Conservation (phyloP, 2,113 vertebrate genomes). For the Cygnus buccinator region DNA sequence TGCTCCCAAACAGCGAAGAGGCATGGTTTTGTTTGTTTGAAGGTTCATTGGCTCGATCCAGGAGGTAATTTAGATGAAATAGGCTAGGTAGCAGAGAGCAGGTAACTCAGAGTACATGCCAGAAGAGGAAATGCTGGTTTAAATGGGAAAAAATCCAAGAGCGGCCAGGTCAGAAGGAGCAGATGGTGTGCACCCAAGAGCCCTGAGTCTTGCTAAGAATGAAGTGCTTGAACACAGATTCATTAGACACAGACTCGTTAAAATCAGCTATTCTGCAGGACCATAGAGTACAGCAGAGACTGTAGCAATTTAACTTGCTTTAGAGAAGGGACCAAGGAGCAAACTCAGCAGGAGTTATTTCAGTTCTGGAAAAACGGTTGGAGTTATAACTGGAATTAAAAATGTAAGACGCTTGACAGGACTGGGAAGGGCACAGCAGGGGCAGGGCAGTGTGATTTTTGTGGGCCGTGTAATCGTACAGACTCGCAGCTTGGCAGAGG, state of each 20-base stretch:
- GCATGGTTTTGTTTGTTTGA: neutral
- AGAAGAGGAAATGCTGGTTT: constrained; percentile 38
- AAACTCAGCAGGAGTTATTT: neutral
- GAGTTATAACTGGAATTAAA: neutral
- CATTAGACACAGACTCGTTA: neutral
- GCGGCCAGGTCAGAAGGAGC: neutral
- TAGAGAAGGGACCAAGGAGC: neutral
- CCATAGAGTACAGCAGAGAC: neutral
- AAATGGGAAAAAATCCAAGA: constrained; percentile 13
- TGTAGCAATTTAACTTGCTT: neutral
- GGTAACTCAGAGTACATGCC: neutral
- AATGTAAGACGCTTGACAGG: neutral
- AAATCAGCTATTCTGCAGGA: neutral
- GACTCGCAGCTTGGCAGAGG: neutral
- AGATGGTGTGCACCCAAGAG: constrained; percentile 49
- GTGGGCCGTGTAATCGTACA: neutral
- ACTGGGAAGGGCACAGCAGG: neutral
- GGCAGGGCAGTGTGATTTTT: neutral
- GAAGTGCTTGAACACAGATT: neutral
- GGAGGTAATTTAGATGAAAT: neutral
- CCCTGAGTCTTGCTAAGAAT: neutral
- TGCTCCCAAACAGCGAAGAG: neutral
- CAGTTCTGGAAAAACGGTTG: neutral
- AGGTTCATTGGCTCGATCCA: neutral
- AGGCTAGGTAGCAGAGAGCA: neutral